Evolutionary conservation across 1,140 invertebrate species (phyloP), one percentile per base, ranked within the genome.

Genomic region (Samia ricini): DNA sequence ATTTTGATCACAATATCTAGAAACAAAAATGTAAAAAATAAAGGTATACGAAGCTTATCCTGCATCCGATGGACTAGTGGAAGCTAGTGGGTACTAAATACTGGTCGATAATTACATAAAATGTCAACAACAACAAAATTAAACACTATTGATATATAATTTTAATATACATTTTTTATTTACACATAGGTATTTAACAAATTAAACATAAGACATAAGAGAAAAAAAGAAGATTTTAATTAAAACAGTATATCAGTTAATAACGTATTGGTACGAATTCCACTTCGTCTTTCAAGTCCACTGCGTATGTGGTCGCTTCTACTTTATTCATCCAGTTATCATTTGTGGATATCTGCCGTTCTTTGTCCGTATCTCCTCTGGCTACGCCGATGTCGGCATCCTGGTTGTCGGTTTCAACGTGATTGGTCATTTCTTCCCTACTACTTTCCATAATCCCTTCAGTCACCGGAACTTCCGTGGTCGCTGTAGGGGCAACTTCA

Each of bases 251-350:
- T n/a, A n/a, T 42, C 12, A 58, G 10, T 48, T 58, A 58, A 22
- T 48, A 58, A 22, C 8, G 56, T 6, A 79, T 65, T 18, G 79
- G 79, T n/a, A 79, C 72, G 23, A 81, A 81, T 56, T 81, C 79
- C 0, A 76, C 66, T 2, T 81, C 73, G 18, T 79, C 66, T 15
- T 74, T 77, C 23, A 79, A 60, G 36, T 79, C 69, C 3, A 81
- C 75, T n/a, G 79, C 69, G 56, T 81, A 81, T 6, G 79, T 81
- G 6, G 79, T 81, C 0, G 77, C 79, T 68, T 81, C 79, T 0
- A 79, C 66, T 1, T 36, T 10, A 20, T 68, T 50, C 6, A 21
- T 54, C 0, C 69, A 49, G 7, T 79, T 71, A 29, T 70, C 66
- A 21, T 79, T 81, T 1, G 72, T 79, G 2, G 49, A 21, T 5